A percentile compares a stretch with the other conserved stretches of the same genome.
These are phyloP conservation scores for Hypomecis punctinalis DNA, from an alignment of 2,888 invertebrate species.

Conservation along the genomic window DNA sequence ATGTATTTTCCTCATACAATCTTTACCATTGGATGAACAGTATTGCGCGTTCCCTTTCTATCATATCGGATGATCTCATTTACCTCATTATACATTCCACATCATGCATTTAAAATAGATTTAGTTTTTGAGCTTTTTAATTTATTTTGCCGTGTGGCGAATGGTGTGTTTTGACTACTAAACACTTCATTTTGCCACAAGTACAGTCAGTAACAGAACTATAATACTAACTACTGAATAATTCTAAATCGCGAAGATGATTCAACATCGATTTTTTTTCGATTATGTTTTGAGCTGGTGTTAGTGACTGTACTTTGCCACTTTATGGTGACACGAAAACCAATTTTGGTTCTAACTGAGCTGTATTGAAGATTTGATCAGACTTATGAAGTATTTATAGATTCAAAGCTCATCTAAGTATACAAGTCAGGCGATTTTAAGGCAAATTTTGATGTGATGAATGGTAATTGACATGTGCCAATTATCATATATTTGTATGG, in stretches of 20 bases:
- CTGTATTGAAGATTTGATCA: conserved; percentile 26
- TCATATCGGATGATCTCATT: conserved; percentile 21
- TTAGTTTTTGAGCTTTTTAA: conserved; percentile 36
- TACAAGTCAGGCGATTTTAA: too few species aligned
- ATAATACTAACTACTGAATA: not conserved
- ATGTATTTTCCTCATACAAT: not conserved
- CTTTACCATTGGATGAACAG: not conserved
- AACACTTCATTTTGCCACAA: conserved; percentile 31
- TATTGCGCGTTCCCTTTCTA: not conserved
- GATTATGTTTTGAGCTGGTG: conserved; percentile 1
- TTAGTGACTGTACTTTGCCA: conserved; percentile 41
- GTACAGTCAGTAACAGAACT: conserved; percentile 35
- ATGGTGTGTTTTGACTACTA: conserved; percentile 31
- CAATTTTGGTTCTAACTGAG: conserved; percentile 30
- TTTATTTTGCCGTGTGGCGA: conserved; percentile 30
- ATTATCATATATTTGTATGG: too few species aligned
- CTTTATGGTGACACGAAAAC: conserved; percentile 43
- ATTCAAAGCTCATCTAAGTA: too few species aligned
- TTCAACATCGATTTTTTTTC: not conserved
- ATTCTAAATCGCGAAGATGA: not conserved
- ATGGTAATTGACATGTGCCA: too few species aligned
- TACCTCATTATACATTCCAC: conserved; percentile 24
- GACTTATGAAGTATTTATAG: too few species aligned
- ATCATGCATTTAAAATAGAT: conserved; percentile 33
- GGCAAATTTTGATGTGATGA: too few species aligned